A percentile compares a stretch with the other conserved stretches of the same genome.
Conservation (phyloP, 2,113 vertebrate species). For the Ctenomys sociabilis region DNA sequence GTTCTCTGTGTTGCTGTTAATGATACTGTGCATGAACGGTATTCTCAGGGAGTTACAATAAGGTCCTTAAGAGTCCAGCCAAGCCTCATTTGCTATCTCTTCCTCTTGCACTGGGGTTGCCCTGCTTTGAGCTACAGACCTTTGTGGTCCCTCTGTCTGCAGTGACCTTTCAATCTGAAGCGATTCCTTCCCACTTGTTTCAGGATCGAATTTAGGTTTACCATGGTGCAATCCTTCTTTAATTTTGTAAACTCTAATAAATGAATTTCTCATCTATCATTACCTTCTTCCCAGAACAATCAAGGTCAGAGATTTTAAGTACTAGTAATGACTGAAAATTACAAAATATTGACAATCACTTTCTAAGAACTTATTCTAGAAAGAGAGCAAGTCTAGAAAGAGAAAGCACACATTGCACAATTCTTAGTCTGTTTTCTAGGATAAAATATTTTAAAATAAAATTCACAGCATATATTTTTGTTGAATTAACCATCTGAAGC, state of each 20-base stretch:
- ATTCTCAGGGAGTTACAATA: not conserved
- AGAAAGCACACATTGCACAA: not conserved
- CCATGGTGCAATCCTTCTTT: not conserved
- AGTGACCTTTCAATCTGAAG: not conserved
- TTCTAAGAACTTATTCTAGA: not conserved
- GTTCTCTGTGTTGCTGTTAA: not conserved
- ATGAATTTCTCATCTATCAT: not conserved
- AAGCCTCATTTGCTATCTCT: not conserved
- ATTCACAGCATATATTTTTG: not conserved
- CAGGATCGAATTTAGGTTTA: not conserved
- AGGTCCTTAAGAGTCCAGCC: not conserved
- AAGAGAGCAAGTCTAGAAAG: not conserved
- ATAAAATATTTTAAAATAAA: slow-evolving; percentile 28
- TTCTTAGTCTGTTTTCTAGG: not conserved
- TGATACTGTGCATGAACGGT: not conserved
- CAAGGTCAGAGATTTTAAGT: not conserved
- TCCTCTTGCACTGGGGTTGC: not conserved
- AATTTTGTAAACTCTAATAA: not conserved
- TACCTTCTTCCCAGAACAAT: not conserved
- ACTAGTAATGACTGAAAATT: not conserved
- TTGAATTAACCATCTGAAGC: not conserved
- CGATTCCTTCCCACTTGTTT: not conserved
- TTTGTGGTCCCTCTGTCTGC: rapidly evolving
- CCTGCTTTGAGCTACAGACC: rapidly evolving
- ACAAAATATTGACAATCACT: not conserved